Evolutionary conservation across 2,113 vertebrate genomes (phyloP), one percentile per base, ranked within the genome.

Genomic region (Rhea pennata): DNA sequence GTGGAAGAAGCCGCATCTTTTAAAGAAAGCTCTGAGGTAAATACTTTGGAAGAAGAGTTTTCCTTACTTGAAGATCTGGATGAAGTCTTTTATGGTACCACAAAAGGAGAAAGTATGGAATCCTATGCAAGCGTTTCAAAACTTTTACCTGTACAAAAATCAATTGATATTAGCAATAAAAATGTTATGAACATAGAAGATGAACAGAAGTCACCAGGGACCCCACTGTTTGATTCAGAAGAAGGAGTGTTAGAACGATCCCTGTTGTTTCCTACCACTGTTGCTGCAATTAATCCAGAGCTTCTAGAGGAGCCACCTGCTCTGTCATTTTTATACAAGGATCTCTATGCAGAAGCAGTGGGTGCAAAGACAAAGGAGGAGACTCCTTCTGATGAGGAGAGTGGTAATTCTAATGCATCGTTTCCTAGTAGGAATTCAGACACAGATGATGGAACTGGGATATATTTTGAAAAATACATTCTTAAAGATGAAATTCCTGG

Each of bases 391-490:
- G 99, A 99, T 87, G 97, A 98, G 72, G 99, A 98, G 91, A 99
- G 98, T 39, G 95, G 98, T 54, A 95, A 97, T 82, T 98, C 98
- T 54, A 99, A 99, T 84, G 98, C 97, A 20, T 98, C 98, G 31
- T 99, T 98, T 66, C 98, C 96, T 76, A 98, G 98, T 22, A 98
- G 98, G 91, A 96, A 97, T 86, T 99, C 98, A 92, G 99, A 99
- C 92, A 98, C 98, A 31, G 99, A 99, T 80, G 99, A 98, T 31
- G 97, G 95, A 86, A 98, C 97, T 5, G 98, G 98, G 90, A 98
- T 99, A 1, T 99, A 99, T 97, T 98, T 99, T 97, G 99, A 99
- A 98, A 99, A 99, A 96, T 99, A 99, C 51, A 98, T 82, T 93
- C 98, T 99, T 91, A 99, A 98, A 97, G 99, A 99, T 96, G 99